Conservation (phyloP, 2,113 vertebrate genomes). For the Globicephala melas region DNA sequence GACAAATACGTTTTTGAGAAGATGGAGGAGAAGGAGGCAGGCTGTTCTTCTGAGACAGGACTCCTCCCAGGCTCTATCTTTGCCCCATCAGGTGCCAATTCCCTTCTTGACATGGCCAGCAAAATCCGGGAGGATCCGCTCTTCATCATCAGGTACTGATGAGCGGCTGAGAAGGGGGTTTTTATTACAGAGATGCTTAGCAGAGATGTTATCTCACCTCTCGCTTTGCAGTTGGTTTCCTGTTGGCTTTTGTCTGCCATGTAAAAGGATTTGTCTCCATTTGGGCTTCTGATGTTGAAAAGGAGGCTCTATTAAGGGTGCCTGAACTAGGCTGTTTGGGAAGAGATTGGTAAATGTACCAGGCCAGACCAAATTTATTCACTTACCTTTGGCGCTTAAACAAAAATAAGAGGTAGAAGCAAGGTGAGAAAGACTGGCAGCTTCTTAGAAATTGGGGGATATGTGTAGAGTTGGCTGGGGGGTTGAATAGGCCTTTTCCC, state of each 20-base stretch:
- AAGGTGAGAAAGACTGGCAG: neutral
- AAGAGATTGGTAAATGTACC: neutral
- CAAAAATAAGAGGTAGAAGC: neutral
- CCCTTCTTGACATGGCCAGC: slow-evolving; percentile 92
- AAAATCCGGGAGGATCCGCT: slow-evolving; percentile 97
- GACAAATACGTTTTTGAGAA: slow-evolving; percentile 95
- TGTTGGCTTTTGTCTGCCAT: neutral
- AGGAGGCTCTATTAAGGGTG: neutral
- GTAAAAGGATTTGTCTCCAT: neutral
- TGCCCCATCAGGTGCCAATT: slow-evolving; percentile 84
- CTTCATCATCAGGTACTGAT: slow-evolving; percentile 91
- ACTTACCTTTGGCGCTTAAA: neutral
- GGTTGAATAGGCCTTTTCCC: neutral
- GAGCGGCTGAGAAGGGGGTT: rapidly evolving
- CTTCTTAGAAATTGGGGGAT: neutral
- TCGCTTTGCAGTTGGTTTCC: neutral
- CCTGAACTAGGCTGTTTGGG: neutral
- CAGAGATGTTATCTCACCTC: neutral
- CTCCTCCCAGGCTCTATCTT: slow-evolving; percentile 96
- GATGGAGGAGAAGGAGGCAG: slow-evolving; percentile 88
- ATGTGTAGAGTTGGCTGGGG: neutral
- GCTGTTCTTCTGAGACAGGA: slow-evolving; percentile 90
- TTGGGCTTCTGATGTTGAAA: neutral
- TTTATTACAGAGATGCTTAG: neutral
- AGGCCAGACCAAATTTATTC: neutral